Base-by-base conservation (phyloP, 2,113 vertebrate species). In the Stegastes partitus region DNA sequence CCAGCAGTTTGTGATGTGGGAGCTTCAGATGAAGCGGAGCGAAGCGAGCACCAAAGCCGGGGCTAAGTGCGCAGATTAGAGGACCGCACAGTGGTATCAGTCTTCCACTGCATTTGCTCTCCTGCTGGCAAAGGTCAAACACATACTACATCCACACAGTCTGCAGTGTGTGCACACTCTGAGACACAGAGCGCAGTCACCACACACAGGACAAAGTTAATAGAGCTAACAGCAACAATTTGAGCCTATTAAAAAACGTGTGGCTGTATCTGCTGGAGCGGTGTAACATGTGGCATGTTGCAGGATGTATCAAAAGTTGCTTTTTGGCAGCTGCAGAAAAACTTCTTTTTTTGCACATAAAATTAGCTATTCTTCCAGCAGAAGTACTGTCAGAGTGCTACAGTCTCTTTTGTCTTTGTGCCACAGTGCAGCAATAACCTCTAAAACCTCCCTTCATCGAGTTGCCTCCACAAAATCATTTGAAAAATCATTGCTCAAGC, bases 41-140 rank as follows among this genome's bases (percentile, higher is more conserved):
- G 15, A 39, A 79, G 83, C 70, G 42, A 87, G 79, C 61, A 53
- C 68, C 76, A 87, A 89, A 89, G 78, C 87, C 69, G 0, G 34
- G 78, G 80, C 70, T 87, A 87, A 91, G 82, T 84, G 84, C 79
- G 51, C 68, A 88, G 88, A 90, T 92, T 89, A 87, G 62, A 87
- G 70, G 70, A 68, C 77, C 51, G 37, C 80, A 82, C 67, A 68
- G 57, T 79, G 65, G 45, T 77, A 69, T 83, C 73, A 59, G 47
- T 74, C 82, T 77, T 45, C 67, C 66, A 70, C 83, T 70, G 74
- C 68, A 69, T 74, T 67, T 79, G 56, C 73, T 84, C 61, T 84
- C 53, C 56, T 26, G 31, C 65, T 37, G 71, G 11, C 85, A 83
- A 65, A 85, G 87, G 88, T 91, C 85, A 85, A 81, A 69, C 67